phyloP scores from a whole-genome alignment of 2,888 invertebrate genomes.

The Adelphocoris suturalis region DNA sequence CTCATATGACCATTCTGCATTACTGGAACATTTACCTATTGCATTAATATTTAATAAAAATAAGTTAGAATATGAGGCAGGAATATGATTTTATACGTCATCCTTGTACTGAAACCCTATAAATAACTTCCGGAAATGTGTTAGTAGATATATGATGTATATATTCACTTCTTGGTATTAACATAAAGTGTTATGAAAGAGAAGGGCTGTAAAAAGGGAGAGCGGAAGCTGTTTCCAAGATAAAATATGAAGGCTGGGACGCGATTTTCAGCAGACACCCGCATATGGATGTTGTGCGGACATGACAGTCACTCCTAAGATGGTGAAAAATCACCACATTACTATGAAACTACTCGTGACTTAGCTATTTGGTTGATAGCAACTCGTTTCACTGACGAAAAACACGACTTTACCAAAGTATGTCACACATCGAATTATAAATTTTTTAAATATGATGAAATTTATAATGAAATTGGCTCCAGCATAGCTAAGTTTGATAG shows the following conservation, averaged over 20 bases:
- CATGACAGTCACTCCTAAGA: constrained; percentile 15
- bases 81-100: no score
- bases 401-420: neutral
- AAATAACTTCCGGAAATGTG: no score
- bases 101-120: no score
- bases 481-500: no score
- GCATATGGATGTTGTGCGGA: neutral
- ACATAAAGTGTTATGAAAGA: neutral
- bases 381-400: neutral
- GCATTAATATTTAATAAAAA: no score
- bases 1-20: no score
- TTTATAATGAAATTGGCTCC: no score
- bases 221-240: constrained; percentile 4
- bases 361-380: constrained; percentile 9
- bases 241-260: constrained; percentile 4
- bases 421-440: neutral
- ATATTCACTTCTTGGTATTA: neutral
- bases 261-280: neutral
- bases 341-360: neutral
- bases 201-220: neutral
- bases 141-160: no score
- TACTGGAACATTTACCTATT: no score
- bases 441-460: no score
- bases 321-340: neutral
- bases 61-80: no score